Conservation (phyloP, 2,888 invertebrate genomes). For the Mayetiola destructor region DNA sequence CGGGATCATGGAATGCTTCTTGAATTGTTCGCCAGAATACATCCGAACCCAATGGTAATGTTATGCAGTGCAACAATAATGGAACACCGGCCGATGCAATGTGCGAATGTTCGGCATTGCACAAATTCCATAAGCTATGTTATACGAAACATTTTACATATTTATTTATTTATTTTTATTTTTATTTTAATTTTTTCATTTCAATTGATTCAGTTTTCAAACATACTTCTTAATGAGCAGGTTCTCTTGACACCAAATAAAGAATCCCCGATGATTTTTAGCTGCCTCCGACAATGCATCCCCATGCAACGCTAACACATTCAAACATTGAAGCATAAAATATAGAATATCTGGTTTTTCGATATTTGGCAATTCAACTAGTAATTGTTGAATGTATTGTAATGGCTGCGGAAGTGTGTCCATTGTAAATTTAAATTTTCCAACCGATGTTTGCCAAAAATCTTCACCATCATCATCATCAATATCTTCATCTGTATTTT, state of each 20-base stretch:
- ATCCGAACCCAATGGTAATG: conserved; percentile 84
- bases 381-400: conserved; percentile 80
- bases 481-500: conserved; percentile 37
- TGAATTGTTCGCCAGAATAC: conserved; percentile 93
- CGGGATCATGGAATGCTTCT: conserved; percentile 79
- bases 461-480: conserved; percentile 56
- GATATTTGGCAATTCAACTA: conserved; percentile 70
- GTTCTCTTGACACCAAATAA: conserved; percentile 94
- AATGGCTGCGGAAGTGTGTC: conserved; percentile 82
- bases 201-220: background rate
- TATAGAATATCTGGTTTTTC: conserved; percentile 86
- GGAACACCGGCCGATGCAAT: conserved; percentile 87
- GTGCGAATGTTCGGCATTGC: conserved; percentile 85
- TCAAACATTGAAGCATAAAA: conserved; percentile 81
- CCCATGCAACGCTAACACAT: conserved; percentile 80
- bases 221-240: conserved; percentile 77
- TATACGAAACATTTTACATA: background rate
- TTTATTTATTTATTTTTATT: background rate
- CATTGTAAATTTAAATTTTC: conserved; percentile 80
- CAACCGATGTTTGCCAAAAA: conserved; percentile 87
- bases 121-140: conserved; percentile 75
- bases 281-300: conserved; percentile 80
- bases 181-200: conserved; percentile 18
- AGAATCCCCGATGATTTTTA: conserved; percentile 78
- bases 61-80: conserved; percentile 85